These are phyloP conservation scores for Bombus balteatus DNA, from an alignment of 1,140 invertebrate genomes.

Conservation along the genomic window DNA sequence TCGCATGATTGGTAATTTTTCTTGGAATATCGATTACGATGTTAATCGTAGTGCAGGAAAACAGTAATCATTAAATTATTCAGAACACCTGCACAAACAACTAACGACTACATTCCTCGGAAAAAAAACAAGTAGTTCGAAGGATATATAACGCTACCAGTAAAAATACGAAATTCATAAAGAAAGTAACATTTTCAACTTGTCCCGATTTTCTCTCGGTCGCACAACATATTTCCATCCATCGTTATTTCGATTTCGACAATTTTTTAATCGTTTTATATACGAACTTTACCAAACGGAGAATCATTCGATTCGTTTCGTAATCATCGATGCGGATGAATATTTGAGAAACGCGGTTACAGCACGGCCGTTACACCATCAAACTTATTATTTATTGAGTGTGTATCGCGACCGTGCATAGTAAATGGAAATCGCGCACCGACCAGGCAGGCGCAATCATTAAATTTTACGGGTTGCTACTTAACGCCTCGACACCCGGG, in stretches of 20 bases:
- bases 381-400: background rate
- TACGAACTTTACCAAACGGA: too few species aligned
- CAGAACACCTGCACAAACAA: too few species aligned
- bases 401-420: background rate
- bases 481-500: background rate
- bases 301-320: background rate
- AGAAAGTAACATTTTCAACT: too few species aligned
- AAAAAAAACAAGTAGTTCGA: too few species aligned
- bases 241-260: background rate
- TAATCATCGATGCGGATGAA: background rate
- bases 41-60: too few species aligned
- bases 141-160: too few species aligned
- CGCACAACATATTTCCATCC: background rate
- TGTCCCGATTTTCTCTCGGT: too few species aligned
- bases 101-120: too few species aligned
- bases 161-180: too few species aligned
- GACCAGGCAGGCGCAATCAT: background rate
- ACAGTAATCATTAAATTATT: too few species aligned
- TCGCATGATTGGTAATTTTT: too few species aligned
- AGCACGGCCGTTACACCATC: background rate
- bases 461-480: constrained; percentile 26
- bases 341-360: background rate
- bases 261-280: background rate
- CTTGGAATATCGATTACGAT: too few species aligned
- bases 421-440: background rate